Evolutionary conservation across 1,140 invertebrate species (phyloP).

Genomic region (Campodea augens): DNA sequence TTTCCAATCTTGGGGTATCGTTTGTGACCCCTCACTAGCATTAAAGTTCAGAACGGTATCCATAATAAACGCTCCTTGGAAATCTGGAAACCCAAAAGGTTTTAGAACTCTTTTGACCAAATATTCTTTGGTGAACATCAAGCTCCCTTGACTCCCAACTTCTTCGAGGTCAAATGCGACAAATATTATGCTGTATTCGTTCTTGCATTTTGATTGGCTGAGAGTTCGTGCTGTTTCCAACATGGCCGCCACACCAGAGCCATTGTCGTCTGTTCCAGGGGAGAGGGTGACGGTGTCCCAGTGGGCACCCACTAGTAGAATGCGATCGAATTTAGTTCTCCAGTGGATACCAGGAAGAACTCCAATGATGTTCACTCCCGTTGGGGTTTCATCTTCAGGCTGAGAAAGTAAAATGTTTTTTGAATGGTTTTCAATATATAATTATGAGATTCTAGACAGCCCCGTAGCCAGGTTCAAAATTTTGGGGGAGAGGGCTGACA

Average conservation of each 20-base stretch:
- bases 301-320: slow-evolving; percentile 26
- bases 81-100: slow-evolving; percentile 12
- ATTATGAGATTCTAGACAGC: background rate
- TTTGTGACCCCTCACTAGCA: slow-evolving; percentile 20
- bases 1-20: slow-evolving; percentile 17
- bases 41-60: slow-evolving; percentile 27
- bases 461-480: too few species aligned
- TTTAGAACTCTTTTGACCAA: slow-evolving; percentile 16
- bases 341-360: slow-evolving; percentile 21
- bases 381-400: slow-evolving; percentile 11
- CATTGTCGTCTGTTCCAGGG: slow-evolving; percentile 25
- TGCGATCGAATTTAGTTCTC: slow-evolving; percentile 20
- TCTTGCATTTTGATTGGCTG: slow-evolving; percentile 18
- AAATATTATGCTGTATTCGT: slow-evolving; percentile 24
- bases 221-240: slow-evolving; percentile 24
- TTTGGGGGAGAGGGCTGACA: too few species aligned
- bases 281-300: slow-evolving; percentile 22
- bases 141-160: slow-evolving; percentile 22
- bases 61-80: slow-evolving; percentile 25
- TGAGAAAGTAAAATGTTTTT: slow-evolving; percentile 9
- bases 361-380: slow-evolving; percentile 24
- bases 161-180: slow-evolving; percentile 29
- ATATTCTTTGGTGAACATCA: slow-evolving; percentile 25
- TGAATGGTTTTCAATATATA: too few species aligned
- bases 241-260: slow-evolving; percentile 24